These are phyloP conservation scores for Brachynemurus nebulosus DNA, from an alignment of 2,888 invertebrate genomes.

Conservation along the genomic window DNA sequence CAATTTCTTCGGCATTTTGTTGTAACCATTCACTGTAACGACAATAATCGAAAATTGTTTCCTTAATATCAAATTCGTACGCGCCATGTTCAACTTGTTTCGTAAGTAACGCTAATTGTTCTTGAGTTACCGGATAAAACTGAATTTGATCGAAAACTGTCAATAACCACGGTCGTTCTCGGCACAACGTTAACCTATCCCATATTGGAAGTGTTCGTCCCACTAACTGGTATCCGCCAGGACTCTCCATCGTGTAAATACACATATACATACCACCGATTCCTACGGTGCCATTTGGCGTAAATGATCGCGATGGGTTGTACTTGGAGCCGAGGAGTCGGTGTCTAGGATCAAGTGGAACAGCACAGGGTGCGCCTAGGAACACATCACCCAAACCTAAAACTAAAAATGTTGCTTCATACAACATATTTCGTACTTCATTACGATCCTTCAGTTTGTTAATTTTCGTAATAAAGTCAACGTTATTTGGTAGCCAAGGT, in stretches of 20 bases:
- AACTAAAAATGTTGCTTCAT: neutral
- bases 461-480: neutral
- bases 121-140: slow-evolving; percentile 1
- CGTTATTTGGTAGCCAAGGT: slow-evolving; percentile 4
- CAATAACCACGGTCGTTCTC: slow-evolving; percentile 1
- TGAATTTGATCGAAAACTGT: slow-evolving; percentile 1
- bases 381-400: slow-evolving; percentile 4
- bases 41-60: neutral
- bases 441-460: neutral
- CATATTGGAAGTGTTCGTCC: slow-evolving; percentile 3
- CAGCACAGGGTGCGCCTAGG: slow-evolving; percentile 2
- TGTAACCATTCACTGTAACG: neutral
- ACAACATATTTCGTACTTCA: neutral
- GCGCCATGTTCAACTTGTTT: neutral
- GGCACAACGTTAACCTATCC: neutral
- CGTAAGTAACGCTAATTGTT: neutral
- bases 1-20: neutral
- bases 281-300: slow-evolving; percentile 3
- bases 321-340: neutral
- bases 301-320: slow-evolving; percentile 1
- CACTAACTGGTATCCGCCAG: slow-evolving; percentile 2
- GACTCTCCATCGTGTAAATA: slow-evolving; percentile 5
- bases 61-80: neutral
- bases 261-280: slow-evolving; percentile 5
- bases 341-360: slow-evolving; percentile 2